A percentile compares a stretch with the other conserved stretches of the same genome.
Evolutionary conservation across 1,140 invertebrate species (phyloP).

Genomic region (Leptinotarsa undecemlineata): DNA sequence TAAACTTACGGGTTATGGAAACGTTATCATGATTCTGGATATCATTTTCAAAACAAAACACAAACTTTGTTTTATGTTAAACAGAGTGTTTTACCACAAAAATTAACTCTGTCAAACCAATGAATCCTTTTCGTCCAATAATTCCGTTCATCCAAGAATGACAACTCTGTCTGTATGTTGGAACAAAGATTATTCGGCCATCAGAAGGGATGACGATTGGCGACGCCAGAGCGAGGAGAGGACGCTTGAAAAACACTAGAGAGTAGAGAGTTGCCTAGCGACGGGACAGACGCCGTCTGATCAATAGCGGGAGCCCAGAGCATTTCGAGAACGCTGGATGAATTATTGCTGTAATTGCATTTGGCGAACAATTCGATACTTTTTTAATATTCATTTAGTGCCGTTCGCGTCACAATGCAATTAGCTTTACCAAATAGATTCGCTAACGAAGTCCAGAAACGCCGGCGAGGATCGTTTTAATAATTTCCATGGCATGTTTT

Average conservation of each 20-base stretch:
- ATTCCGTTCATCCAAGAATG: background rate
- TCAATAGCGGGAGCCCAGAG: slow-evolving; percentile 22
- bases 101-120: too few species aligned
- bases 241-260: slow-evolving; percentile 14
- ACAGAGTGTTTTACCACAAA: too few species aligned
- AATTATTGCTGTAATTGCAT: background rate
- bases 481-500: background rate
- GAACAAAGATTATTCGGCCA: background rate
- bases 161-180: background rate
- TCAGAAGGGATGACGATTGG: slow-evolving; percentile 8
- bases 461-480: background rate
- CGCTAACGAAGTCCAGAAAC: background rate
- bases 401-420: slow-evolving; percentile 2
- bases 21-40: too few species aligned
- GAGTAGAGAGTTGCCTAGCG: slow-evolving; percentile 28
- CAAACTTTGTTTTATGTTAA: too few species aligned
- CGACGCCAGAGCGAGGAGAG: slow-evolving; percentile 10
- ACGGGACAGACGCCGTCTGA: slow-evolving; percentile 32
- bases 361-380: background rate
- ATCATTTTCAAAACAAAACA: too few species aligned
- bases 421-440: background rate
- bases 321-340: background rate
- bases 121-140: background rate
- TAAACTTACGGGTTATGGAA: too few species aligned
- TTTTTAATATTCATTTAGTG: slow-evolving; percentile 3